Percentiles rank a stretch among this genome's conserved stretches.
Evolutionary conservation across 2,113 vertebrate species (phyloP).

Genomic region (Caracal caracal): DNA sequence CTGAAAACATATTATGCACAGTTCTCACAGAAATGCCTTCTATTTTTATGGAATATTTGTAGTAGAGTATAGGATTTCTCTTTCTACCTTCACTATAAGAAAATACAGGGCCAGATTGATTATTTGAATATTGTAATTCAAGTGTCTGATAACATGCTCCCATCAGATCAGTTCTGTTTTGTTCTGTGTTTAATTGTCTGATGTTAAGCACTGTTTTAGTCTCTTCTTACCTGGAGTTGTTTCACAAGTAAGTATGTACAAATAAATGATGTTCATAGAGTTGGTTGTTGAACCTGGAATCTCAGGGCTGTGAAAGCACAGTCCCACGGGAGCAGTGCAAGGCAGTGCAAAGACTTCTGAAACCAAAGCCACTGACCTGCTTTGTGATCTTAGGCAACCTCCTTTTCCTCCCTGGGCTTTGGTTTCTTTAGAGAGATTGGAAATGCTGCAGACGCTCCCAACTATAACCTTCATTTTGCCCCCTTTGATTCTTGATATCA

Average conservation of each 20-base stretch:
- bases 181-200: background rate
- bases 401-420: background rate
- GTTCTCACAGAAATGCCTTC: background rate
- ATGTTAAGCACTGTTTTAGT: background rate
- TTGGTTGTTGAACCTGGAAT: background rate
- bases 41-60: constrained; percentile 4
- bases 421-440: background rate
- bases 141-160: background rate
- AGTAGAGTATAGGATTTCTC: background rate
- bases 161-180: background rate
- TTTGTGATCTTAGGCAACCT: background rate
- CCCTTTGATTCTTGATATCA: background rate
- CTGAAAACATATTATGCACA: constrained; percentile 3
- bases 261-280: background rate
- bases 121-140: constrained; percentile 36
- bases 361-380: background rate
- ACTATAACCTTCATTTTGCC: background rate
- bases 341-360: background rate
- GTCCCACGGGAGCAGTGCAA: background rate
- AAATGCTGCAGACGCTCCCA: background rate
- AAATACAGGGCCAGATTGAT: constrained; percentile 19
- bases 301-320: background rate
- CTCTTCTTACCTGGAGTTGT: background rate
- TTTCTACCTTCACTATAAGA: constrained; percentile 21
- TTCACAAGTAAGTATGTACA: constrained; percentile 13